Evolutionary conservation across 2,888 invertebrate species (phyloP), one percentile per base, ranked within the genome.

Genomic region (Augiades crinisus): DNA sequence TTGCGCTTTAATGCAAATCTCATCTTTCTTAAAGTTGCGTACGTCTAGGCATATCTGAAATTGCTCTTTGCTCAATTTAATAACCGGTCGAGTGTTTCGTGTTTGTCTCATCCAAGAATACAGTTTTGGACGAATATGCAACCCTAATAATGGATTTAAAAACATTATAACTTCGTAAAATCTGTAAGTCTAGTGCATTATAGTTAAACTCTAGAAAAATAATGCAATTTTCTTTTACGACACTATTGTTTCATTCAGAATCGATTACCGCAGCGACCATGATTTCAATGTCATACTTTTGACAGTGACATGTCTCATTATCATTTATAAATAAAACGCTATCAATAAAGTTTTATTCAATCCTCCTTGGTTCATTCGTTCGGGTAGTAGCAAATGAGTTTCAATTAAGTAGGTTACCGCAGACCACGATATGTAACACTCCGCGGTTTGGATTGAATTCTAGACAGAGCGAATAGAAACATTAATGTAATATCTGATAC

Each of bases 31-130:
- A 53, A 72, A 87, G 12, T 75, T 64, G 7, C 69, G 69, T 0
- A 87, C 77, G 34, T 87, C 76, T 3, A 88, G n/a, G 0, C 62
- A 67, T 3, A 88, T n/a, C 52, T 83, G 68, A 54, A 87, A 87
- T 30, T 62, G 72, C 5, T 82, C 78, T 59, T 76, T 79, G 2
- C 67, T 67, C 1, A 84, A 67, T 67, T 72, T 73, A 2, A 86
- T 59, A 0, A 66, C 63, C 0, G 86, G 79, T 44, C 79, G 67
- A 0, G 78, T 16, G 13, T 58, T 64, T 31, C 81, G 63, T 0
- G 62, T 55, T 10, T 74, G 70, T 22, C 68, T 72, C 2, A 75
- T 24, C 45, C 55, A 65, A 2, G 57, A 55, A 12, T 22, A 60
- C 0, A 68, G 10, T 22, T 57, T 61, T 5, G 75, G 69, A 0